Evolutionary conservation across 2,888 invertebrate species (phyloP), one percentile per base, ranked within the genome.

Genomic region (Notocelia uddmanniana): DNA sequence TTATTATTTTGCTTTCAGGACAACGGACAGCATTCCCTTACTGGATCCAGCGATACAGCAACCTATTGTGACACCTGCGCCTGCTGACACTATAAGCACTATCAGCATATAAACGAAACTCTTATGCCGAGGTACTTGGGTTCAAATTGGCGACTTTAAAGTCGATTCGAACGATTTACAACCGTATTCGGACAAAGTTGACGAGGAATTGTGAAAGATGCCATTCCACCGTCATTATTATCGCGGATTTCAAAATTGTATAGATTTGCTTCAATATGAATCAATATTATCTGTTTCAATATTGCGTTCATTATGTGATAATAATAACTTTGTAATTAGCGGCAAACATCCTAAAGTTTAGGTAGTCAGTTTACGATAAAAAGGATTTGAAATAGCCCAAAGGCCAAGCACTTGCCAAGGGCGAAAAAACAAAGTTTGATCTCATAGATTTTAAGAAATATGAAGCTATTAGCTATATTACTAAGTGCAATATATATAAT

Each of bases 71-170:
- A 90, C 93, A 0, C 86, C 89, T 0, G 92, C 92, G 0, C 93
- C 94, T 0, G 91, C 89, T 0, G 93, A 93, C 74, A 91, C 93
- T 0, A 94, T 94, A 72, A 94, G 94, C 82, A 94, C 94, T 1
- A 94, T 94, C 74, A 94, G 93, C 74, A 94, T 93, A 78, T 94
- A 90, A 89, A 80, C 31, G 11, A 34, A 31, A 54, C 41, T 6
- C 15, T 21, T 41, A 41, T 21, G 37, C 11, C 54, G 31, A 54
- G 52, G 19, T 2, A 19, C 37, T 50, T 23, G 52, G 34, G 23
- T 54, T 59, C 2, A 41, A 54, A 21, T 37, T 55, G 67, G 31
- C 55, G 55, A 60, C 71, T 52, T 23, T n/a, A 21, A 60, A 60
- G 71, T 68, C 62, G 72, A 57, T 57, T 60, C 31, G 6, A 54